These are phyloP conservation scores for Cyprinus carpio DNA, from an alignment of 2,113 vertebrate genomes.

Conservation along the genomic window DNA sequence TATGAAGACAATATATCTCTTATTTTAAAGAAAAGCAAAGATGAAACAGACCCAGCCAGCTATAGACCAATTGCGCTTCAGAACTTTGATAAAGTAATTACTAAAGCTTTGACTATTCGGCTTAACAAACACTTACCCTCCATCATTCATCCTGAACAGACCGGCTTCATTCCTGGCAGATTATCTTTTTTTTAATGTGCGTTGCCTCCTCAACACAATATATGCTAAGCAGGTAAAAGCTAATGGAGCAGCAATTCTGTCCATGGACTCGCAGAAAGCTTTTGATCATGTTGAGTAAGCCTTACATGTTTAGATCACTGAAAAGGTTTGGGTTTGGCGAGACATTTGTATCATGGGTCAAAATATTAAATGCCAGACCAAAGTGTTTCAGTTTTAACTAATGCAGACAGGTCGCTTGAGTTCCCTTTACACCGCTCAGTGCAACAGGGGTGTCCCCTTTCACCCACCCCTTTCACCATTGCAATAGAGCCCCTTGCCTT, in stretches of 20 bases:
- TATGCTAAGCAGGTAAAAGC: background rate
- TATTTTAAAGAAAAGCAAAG: background rate
- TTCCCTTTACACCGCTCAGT: too few species aligned
- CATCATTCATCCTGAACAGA: background rate
- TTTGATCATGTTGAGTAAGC: background rate
- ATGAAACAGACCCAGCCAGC: background rate
- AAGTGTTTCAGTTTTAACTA: too few species aligned
- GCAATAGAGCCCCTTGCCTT: background rate
- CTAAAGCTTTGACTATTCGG: background rate
- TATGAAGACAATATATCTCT: background rate
- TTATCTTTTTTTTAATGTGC: background rate
- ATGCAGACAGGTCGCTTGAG: too few species aligned
- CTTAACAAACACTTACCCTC: background rate
- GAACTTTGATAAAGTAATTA: background rate
- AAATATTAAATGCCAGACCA: too few species aligned
- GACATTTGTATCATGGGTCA: too few species aligned
- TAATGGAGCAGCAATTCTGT: background rate
- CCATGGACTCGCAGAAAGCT: background rate
- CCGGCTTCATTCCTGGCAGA: slow-evolving; percentile 28
- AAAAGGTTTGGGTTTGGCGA: background rate
- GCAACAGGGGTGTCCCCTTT: too few species aligned
- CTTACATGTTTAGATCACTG: background rate
- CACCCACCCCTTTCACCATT: background rate
- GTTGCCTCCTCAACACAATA: background rate
- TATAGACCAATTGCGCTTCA: background rate